Evolutionary conservation across 2,797 vertebrate species (phyloP), one percentile per base, ranked within the genome.

Genomic region (Manis javanica): DNA sequence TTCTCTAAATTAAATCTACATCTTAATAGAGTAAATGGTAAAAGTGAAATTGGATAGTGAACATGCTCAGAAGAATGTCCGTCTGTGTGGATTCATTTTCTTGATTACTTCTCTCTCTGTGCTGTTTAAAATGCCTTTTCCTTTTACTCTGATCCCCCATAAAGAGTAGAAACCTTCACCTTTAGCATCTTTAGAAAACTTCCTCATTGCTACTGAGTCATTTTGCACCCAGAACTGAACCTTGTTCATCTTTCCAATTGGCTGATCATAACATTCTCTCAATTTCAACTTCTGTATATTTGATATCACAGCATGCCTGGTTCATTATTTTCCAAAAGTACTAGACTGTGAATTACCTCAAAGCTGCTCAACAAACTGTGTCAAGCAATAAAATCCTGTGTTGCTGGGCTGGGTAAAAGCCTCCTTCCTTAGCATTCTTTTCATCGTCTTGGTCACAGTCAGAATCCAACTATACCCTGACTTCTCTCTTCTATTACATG

Each of bases 351-450:
- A 98, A 98, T 97, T 98, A 97, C 98, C 98, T 98, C 97, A 81
- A 96, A 98, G 98, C 97, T 98, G 90, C 98, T 98, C 97, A 98
- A 96, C 90, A 98, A 97, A 97, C 93, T 98, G 71, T 98, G 96
- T 98, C 98, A 98, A 98, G 97, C 97, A 98, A 96, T 97, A 97
- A 98, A 98, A 98, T 97, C 95, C 97, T 97, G 90, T 97, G 97
- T 98, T 97, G 85, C 12, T 39, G 97, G 97, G 97, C 95, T 95
- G 88, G 75, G 53, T 89, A 81, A 53, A 86, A 94, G 83, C 95
- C 96, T 93, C 71, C 68, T 98, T 97, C 95, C 91, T 97, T 98
- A 96, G 71, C 93, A 87, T 95, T 95, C 55, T 91, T 96, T 96
- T 82, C 83, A 46, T 89, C 85, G 89, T 61, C 39, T 91, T 93